Evolutionary conservation across 2,888 invertebrate species (phyloP), one percentile per base, ranked within the genome.

Genomic region (Lamellibrachia columna): DNA sequence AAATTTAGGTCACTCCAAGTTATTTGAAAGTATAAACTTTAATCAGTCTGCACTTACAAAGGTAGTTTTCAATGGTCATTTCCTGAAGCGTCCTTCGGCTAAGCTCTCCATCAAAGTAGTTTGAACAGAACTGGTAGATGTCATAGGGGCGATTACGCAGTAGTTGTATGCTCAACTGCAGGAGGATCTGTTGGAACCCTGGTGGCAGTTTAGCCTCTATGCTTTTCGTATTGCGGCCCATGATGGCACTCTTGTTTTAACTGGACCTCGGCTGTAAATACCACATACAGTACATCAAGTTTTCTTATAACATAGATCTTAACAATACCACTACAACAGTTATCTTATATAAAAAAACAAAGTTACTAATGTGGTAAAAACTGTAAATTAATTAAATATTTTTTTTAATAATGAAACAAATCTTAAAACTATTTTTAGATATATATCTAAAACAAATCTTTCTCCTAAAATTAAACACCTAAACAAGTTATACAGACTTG

Each of bases 151-250:
- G 75, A 75, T 75, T 75, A n/a, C 75, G 75, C 75, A 75, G 75
- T 75, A 75, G 15, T 75, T 75, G 75, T 75, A 75, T 75, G 75
- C 75, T 75, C 75, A 75, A 75, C 75, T 75, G 75, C 75, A 75
- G 75, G 22, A 75, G 75, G 75, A 75, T 75, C 75, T 75, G 75
- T n/a, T 75, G 75, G n/a, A 75, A 75, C 6, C 75, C 75, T 22
- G 75, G 75, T 15, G 75, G 75, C 75, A 75, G 75, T 75, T n/a
- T 15, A 75, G 75, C 75, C 75, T 75, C 75, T 3, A 75, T 75
- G 75, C n/a, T 75, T 75, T 75, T 75, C 75, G 22, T 15, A 75
- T 75, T 15, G 22, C 22, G 22, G 75, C 75, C 75, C 75, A 75
- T 75, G 75, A 6, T 75, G 75, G 75, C n/a, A 22, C n/a, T 75